Base-by-base conservation (phyloP, 1,140 invertebrate genomes). In the Drosophila setifemur region DNA sequence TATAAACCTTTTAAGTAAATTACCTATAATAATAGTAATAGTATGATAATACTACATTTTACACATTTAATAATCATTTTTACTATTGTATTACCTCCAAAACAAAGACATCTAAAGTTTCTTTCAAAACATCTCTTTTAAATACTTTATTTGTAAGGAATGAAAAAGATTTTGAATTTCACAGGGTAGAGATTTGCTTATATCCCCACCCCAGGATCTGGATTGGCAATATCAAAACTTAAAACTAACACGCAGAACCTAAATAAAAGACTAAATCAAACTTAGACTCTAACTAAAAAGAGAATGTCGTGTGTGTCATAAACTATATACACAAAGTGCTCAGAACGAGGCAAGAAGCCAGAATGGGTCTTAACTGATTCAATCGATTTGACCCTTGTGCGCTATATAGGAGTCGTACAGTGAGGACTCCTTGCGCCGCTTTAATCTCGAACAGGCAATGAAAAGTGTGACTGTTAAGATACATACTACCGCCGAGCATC, bases 391-490 rank as follows among this genome's bases (percentile, higher is more conserved):
- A 18, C 89, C 89, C 66, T 90, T 90, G 45, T 90, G 89, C 2
- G 82, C 82, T 31, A 90, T 85, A 21, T 90, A 90, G 0, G 89
- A 78, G 29, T 90, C 88, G 40, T 90, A 90, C 5, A 90, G 66
- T 6, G 78, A 78, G 5, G 82, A 77, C 18, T 89, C 73, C 60
- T 88, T 90, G 40, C 88, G 88, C 50, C 93, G 91, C 63, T 93
- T 92, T 91, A 95, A 93, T 71, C 94, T 92, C 11, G 94, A 93
- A 75, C 95, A 96, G 54, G 95, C 94, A 0, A 94, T 93, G 33
- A 95, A 90, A 18, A 96, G 89, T 0, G 94, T 94, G 2, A 94
- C 94, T 0, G 93, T 92, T 60, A 96, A 91, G 47, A 95, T 92
- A 33, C 94, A 95, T 8, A 95, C 89, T 4, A 95, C 75, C 2